A percentile compares a stretch with the other conserved stretches of the same genome.
These are phyloP conservation scores for Corythoichthys haematopterus DNA, from an alignment of 2,113 vertebrate genomes.

Conservation along the genomic window DNA sequence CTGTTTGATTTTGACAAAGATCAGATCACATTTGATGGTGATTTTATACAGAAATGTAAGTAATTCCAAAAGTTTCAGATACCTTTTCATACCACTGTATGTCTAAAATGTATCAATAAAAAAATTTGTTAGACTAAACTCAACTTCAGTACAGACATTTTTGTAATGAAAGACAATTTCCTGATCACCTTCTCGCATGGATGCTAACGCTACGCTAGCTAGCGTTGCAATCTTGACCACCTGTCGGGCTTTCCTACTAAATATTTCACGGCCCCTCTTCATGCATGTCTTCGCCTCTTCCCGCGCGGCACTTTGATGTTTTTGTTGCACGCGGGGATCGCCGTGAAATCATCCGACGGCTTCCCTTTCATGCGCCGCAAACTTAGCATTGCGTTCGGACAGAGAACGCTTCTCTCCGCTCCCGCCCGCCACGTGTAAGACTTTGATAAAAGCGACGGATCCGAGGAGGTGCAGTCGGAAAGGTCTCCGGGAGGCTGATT, in stretches of 20 bases:
- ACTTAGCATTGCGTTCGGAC: conserved; percentile 97
- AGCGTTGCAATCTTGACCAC: conserved; percentile 75
- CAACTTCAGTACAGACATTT: background rate
- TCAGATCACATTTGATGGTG: too few relatives aligned
- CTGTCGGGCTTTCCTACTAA: conserved; percentile 80
- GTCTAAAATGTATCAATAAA: background rate
- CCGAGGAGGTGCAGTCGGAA: conserved; percentile 82
- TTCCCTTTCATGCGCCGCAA: conserved; percentile 84
- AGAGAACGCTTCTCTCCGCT: conserved; percentile 73
- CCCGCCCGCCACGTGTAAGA: conserved; percentile 79
- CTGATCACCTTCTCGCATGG: background rate
- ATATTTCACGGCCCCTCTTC: conserved; percentile 74
- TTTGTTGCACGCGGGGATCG: conserved; percentile 75
- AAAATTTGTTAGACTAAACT: background rate
- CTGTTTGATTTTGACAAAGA: too few relatives aligned
- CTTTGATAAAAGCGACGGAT: conserved; percentile 89
- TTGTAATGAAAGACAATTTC: background rate
- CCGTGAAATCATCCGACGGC: conserved; percentile 80
- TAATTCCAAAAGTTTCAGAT: too few relatives aligned
- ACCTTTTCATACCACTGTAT: too few relatives aligned
- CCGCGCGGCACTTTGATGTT: conserved; percentile 78
- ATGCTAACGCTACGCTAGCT: conserved; percentile 17
- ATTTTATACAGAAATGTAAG: too few relatives aligned
- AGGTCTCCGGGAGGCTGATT: conserved; percentile 98
- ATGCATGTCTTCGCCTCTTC: conserved; percentile 44